Evolutionary conservation across 2,888 invertebrate species (phyloP).

Genomic region (Clanis bilineata): DNA sequence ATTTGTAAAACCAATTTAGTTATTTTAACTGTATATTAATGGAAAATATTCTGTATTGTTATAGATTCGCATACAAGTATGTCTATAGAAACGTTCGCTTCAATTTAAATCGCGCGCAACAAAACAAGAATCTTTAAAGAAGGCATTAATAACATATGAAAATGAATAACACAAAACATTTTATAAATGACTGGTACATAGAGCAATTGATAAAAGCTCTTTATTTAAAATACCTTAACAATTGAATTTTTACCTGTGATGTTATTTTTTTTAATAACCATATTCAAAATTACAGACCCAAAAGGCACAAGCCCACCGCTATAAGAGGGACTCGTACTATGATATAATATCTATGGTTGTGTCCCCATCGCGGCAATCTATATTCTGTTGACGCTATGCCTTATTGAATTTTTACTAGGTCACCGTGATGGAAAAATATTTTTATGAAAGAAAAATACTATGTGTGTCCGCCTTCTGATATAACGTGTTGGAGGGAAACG

Average conservation of each 20-base stretch:
- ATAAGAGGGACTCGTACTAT: background rate
- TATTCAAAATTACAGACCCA: background rate
- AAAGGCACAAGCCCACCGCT: background rate
- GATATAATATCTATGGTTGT: background rate
- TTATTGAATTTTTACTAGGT: conserved; percentile 15
- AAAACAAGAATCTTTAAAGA: too few relatives aligned
- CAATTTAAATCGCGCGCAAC: too few relatives aligned
- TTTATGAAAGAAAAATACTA: conserved; percentile 12
- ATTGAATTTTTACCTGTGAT: too few relatives aligned
- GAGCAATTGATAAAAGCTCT: too few relatives aligned
- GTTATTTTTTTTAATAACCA: too few relatives aligned
- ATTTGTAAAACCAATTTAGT: background rate
- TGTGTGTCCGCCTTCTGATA: background rate
- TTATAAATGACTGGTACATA: too few relatives aligned
- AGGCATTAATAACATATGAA: too few relatives aligned
- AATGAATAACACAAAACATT: too few relatives aligned
- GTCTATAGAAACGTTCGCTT: too few relatives aligned
- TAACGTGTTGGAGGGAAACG: conserved; percentile 7
- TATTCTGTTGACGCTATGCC: conserved; percentile 1
- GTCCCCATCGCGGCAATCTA: conserved; percentile 3
- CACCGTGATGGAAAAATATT: conserved; percentile 14
- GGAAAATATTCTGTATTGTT: too few relatives aligned
- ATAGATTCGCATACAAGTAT: too few relatives aligned
- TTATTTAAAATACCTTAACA: too few relatives aligned
- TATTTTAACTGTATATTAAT: background rate